Conservation (phyloP, 2,797 vertebrate genomes). For the Myotis myotis region DNA sequence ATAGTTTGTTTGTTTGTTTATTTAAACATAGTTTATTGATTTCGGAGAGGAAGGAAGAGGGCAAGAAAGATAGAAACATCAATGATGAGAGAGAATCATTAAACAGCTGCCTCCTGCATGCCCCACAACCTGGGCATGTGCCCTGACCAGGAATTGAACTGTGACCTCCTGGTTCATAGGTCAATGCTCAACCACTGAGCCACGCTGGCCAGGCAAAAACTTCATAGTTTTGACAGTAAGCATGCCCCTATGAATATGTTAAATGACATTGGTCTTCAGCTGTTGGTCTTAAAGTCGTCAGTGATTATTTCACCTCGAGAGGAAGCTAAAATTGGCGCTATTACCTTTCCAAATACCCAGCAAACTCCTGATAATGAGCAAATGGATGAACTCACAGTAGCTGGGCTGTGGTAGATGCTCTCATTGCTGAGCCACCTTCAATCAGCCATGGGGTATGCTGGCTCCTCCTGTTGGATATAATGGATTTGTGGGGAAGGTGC, state of each 20-base stretch:
- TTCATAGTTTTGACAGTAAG: neutral
- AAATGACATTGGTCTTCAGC: neutral
- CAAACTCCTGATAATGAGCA: neutral
- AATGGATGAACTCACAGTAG: neutral
- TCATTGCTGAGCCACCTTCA: neutral
- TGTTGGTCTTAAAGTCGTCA: neutral
- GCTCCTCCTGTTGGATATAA: conserved; percentile 50
- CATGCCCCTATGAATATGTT: neutral
- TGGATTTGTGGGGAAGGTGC: conserved; percentile 60
- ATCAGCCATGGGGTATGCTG: neutral
- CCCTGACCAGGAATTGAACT: no score
- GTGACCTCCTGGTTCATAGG: no score
- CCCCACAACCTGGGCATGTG: no score
- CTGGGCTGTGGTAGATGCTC: neutral
- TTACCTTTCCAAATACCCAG: conserved; percentile 8
- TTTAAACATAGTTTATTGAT: no score
- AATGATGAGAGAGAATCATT: no score
- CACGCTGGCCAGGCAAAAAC: no score
- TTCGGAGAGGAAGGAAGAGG: no score
- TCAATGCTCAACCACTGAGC: no score
- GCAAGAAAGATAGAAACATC: no score
- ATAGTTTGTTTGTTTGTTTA: neutral
- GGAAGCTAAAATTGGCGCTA: neutral
- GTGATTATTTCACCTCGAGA: neutral
- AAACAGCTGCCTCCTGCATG: no score